Percentiles rank a stretch among this genome's conserved stretches.
Evolutionary conservation across 2,113 vertebrate genomes (phyloP).

Genomic region (Varanus komodoensis): DNA sequence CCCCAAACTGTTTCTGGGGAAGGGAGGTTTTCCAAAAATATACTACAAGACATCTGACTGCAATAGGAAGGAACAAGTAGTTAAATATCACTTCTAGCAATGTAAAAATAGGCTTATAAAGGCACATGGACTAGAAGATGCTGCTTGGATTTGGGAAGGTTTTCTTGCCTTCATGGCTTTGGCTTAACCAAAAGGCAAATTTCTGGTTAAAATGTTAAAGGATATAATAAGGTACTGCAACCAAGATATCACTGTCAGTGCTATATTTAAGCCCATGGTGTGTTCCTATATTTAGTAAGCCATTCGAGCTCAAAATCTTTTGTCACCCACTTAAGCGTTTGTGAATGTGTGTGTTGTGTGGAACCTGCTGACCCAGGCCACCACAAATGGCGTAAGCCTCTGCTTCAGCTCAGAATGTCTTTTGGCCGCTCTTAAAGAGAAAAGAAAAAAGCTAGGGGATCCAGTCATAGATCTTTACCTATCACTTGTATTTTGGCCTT

Average conservation of each 20-base stretch:
- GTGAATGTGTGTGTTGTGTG: not conserved
- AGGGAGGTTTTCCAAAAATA: slow-evolving; percentile 40
- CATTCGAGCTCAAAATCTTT: not conserved
- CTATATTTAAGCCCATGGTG: slow-evolving; percentile 13
- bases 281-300: slow-evolving; percentile 9
- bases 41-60: slow-evolving; percentile 54
- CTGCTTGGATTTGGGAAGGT: not conserved
- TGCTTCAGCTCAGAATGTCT: not conserved
- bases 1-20: slow-evolving; percentile 44
- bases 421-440: not conserved
- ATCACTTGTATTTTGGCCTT: not conserved
- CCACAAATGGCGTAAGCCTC: not conserved
- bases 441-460: not conserved
- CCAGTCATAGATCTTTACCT: not conserved
- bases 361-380: not conserved
- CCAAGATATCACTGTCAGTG: not conserved
- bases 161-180: not conserved
- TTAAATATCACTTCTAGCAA: slow-evolving; percentile 64
- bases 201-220: not conserved
- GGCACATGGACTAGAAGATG: not conserved
- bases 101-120: not conserved
- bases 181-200: not conserved
- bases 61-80: slow-evolving; percentile 26
- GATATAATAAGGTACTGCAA: not conserved
- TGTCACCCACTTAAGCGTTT: slow-evolving; percentile 11